phyloP scores from a whole-genome alignment of 2,888 invertebrate species.

The Hemistola chrysoprasaria region DNA sequence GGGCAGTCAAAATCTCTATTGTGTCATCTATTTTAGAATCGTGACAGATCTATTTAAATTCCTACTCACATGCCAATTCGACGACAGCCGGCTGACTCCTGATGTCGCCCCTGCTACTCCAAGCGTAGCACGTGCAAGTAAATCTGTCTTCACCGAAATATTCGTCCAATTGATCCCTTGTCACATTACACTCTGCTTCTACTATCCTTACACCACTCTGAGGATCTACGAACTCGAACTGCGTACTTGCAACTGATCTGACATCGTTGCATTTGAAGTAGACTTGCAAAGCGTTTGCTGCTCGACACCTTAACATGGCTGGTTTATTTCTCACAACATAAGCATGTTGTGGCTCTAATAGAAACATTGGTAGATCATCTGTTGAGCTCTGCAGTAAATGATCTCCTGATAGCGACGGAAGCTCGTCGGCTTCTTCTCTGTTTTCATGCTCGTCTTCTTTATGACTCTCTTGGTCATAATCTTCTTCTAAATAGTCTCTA shows the following conservation, averaged over 20 bases:
- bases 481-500: slow-evolving; percentile 73
- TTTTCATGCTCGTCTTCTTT: slow-evolving; percentile 74
- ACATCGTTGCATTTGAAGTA: slow-evolving; percentile 96
- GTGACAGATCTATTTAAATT: slow-evolving; percentile 31
- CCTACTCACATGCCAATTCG: slow-evolving; percentile 96
- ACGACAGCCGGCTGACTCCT: slow-evolving; percentile 94
- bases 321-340: slow-evolving; percentile 96
- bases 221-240: slow-evolving; percentile 94
- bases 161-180: slow-evolving; percentile 95
- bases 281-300: slow-evolving; percentile 93
- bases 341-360: slow-evolving; percentile 92
- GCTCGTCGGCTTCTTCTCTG: slow-evolving; percentile 74
- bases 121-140: slow-evolving; percentile 97
- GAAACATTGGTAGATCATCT: slow-evolving; percentile 91
- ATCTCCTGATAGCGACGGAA: slow-evolving; percentile 72
- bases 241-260: slow-evolving; percentile 85
- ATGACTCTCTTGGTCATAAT: slow-evolving; percentile 71
- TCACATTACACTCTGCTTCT: slow-evolving; percentile 93
- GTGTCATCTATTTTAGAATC: slow-evolving; percentile 20
- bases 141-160: slow-evolving; percentile 95
- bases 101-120: slow-evolving; percentile 93
- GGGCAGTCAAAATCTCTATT: slow-evolving; percentile 6
- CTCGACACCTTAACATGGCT: slow-evolving; percentile 93
- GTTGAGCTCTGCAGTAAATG: slow-evolving; percentile 80
- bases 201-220: slow-evolving; percentile 93